Base-by-base conservation (phyloP, 2,797 vertebrate species). In the Avahi laniger region DNA sequence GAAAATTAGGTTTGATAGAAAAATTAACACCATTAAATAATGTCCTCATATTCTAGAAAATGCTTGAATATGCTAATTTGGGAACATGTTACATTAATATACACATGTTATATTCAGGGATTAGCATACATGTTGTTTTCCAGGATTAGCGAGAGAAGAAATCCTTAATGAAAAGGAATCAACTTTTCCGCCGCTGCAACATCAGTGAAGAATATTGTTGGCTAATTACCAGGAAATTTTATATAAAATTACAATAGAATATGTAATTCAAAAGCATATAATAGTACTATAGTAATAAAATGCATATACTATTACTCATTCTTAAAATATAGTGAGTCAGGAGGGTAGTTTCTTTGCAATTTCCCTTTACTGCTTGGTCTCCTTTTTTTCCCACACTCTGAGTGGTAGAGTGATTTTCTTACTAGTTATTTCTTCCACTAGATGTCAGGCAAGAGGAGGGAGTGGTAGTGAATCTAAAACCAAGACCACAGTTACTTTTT, bases 381-480 rank as follows among this genome's bases (percentile, higher is more conserved):
- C 57, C 52, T 87, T n/a, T 88, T 69, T 43, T 79, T 70, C 33
- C 14, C 28, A 33, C 6, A 30, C 41, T 15, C 2, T 0, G 5
- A 9, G 10, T 83, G 14, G 59, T 33, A 83, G 18, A 67, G 18
- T 89, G 14, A 65, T n/a, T 86, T 82, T 80, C 30, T 63, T 48
- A 80, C 22, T 81, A 35, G 59, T 65, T 63, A 30, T 89, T 38
- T 94, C 75, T 94, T 65, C 75, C 86, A 96, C 57, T 83, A 94
- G 91, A 93, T 95, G 85, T 95, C 96, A 96, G 89, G n/a, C 85
- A 96, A 96, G 67, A 95, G 43, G 89, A 78, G 2, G 17, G n/a
- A 94, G 82, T 63, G 57, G 10, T 52, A 69, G 15, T 41, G 41
- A 90, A 54, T 89, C 4, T 87, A 65, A 65, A 76, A 81, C 30